Base-by-base conservation (phyloP, 2,113 vertebrate species). In the Tylochromis polylepis region DNA sequence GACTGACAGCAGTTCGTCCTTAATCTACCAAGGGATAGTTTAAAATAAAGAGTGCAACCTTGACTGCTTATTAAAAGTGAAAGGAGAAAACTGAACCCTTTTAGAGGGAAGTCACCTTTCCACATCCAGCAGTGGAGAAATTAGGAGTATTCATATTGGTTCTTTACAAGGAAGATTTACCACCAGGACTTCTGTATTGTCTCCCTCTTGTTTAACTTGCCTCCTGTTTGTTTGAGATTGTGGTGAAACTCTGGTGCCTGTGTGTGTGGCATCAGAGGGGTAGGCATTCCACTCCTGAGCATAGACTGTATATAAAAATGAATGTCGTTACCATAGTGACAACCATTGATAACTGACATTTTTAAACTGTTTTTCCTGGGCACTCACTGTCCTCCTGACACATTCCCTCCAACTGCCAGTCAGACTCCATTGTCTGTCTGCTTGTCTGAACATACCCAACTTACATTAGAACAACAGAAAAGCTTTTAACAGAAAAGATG, bases 1-100 rank as follows among this genome's bases (percentile, higher is more conserved):
- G 70, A 65, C 58, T 58, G 86, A 84, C 62, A 43, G 34, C 43
- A 36, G 65, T 81, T 88, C 58, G 87, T 81, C 87, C 87, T 79
- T 51, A 49, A 49, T 57, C 78, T 20, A 79, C 79, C 46, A 11
- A 6, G 51, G 41, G 60, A 62, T 11, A 34, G 14, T 34, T 65
- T 46, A 10, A 83, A 11, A 27, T 20, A 79, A 51, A 62, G 16
- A 22, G 27, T 11, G 31, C 58, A 29, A 85, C 34, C 27, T 79
- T 16, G 31, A n/a, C 58, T 57, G 36, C n/a, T 67, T 27, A 83
- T 87, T 57, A 56, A 56, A 77, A 41, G 20, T 1, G 1, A 15
- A 67, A 56, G 60, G 56, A 24, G 36, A 20, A 65, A n/a, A 59
- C 55, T 57, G 27, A 31, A 18, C 67, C 2, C 46, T 18, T 29